Percentiles rank a stretch among this genome's conserved stretches.
These are phyloP conservation scores for Gallinago stenura DNA, from an alignment of 2,797 vertebrate species.

Conservation along the genomic window DNA sequence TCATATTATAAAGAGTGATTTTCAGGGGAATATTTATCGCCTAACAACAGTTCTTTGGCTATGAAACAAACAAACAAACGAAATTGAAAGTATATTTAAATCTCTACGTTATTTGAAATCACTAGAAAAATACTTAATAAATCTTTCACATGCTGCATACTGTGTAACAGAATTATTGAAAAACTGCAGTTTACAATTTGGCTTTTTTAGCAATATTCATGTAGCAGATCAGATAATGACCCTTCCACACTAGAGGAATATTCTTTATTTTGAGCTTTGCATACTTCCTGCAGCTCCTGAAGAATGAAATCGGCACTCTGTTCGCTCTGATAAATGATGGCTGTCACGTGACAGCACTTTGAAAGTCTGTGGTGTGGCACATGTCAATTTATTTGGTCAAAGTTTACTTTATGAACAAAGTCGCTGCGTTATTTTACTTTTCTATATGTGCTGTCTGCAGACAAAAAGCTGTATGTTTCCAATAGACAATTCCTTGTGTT, in stretches of 20 bases:
- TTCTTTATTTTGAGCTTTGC: neutral
- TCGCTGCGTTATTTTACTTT: neutral
- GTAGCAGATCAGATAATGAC: neutral
- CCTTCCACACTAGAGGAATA: neutral
- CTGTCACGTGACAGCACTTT: neutral
- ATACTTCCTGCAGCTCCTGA: neutral
- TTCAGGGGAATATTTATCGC: neutral
- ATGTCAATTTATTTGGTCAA: slow-evolving; percentile 6
- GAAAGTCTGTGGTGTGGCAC: neutral
- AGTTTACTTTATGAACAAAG: slow-evolving; percentile 7
- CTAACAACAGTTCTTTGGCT: neutral
- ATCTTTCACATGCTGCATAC: neutral
- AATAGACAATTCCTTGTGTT: neutral
- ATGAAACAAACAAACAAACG: neutral
- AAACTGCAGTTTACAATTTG: neutral
- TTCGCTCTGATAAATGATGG: neutral
- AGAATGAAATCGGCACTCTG: rapidly evolving
- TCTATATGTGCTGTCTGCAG: rapidly evolving
- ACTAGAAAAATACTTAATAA: neutral
- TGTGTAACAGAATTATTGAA: neutral
- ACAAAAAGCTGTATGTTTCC: neutral
- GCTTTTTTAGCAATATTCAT: neutral
- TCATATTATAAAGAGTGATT: neutral
- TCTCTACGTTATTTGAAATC: neutral
- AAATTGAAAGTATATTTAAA: neutral